A percentile compares a stretch with the other conserved stretches of the same genome.
Evolutionary conservation across 2,113 vertebrate genomes (phyloP).

Genomic region (Struthidea cinerea): DNA sequence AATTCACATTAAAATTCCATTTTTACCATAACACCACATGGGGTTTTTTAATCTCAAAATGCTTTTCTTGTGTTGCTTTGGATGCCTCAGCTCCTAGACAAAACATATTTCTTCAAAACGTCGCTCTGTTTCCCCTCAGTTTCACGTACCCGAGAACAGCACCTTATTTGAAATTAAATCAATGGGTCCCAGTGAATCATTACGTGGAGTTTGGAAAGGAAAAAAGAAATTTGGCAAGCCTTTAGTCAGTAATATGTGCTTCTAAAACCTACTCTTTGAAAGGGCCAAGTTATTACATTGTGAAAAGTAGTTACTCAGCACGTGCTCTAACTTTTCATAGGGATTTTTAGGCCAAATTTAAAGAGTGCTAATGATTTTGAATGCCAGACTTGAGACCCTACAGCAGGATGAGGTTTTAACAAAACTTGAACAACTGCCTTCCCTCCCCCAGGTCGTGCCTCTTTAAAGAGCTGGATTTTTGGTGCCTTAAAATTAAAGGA

Average conservation of each 20-base stretch:
- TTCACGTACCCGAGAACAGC: not conserved
- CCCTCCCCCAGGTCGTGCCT: not conserved
- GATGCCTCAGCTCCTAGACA: not conserved
- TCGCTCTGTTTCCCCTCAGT: not conserved
- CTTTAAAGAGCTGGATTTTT: not conserved
- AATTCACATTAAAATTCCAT: not conserved
- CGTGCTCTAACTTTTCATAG: constrained; percentile 46
- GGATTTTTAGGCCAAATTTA: constrained; percentile 52
- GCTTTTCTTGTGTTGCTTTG: not conserved
- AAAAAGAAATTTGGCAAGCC: constrained; percentile 50
- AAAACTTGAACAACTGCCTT: constrained; percentile 7
- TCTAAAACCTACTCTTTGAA: constrained; percentile 43
- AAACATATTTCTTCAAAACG: not conserved
- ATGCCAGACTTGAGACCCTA: constrained; percentile 42
- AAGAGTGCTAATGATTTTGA: constrained; percentile 51
- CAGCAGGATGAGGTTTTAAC: constrained; percentile 42
- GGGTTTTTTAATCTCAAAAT: not conserved
- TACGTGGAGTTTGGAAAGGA: constrained; percentile 15
- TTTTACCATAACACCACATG: not conserved
- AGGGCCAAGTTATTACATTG: constrained; percentile 37
- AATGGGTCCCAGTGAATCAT: constrained; percentile 24
- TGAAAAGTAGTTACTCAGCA: constrained; percentile 61
- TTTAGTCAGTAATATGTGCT: constrained; percentile 9
- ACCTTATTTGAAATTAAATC: constrained; percentile 47
- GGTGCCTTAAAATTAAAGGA: not conserved